These are phyloP conservation scores for Ericerus pela DNA, from an alignment of 1,140 invertebrate species.

Conservation along the genomic window DNA sequence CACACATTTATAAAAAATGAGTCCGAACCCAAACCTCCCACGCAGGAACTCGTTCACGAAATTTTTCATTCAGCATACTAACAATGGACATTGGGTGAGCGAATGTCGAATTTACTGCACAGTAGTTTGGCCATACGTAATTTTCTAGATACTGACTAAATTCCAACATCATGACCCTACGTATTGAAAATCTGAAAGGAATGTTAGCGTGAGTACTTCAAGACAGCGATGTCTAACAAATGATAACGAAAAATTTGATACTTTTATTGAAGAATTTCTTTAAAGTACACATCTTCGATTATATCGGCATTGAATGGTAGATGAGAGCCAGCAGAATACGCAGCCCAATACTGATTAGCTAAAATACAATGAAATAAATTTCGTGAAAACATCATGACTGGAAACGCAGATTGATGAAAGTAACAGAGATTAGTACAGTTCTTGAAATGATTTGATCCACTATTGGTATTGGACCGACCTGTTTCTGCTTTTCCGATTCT, in stretches of 20 bases:
- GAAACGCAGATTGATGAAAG: too few relatives aligned
- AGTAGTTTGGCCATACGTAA: slow-evolving; percentile 94
- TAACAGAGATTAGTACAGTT: too few relatives aligned
- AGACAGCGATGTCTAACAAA: not conserved
- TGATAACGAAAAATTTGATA: slow-evolving; percentile 26
- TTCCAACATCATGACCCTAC: slow-evolving; percentile 87
- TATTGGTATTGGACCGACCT: too few relatives aligned
- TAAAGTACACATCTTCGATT: slow-evolving; percentile 63
- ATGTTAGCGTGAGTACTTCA: not conserved
- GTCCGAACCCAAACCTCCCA: slow-evolving; percentile 56
- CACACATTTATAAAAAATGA: too few relatives aligned
- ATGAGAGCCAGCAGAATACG: slow-evolving; percentile 51
- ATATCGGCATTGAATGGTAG: slow-evolving; percentile 53
- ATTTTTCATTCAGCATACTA: slow-evolving; percentile 97
- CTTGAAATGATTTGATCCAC: too few relatives aligned
- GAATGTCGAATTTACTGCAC: slow-evolving; percentile 45
- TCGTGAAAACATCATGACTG: too few relatives aligned
- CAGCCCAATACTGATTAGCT: slow-evolving; percentile 77
- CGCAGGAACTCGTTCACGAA: slow-evolving; percentile 87
- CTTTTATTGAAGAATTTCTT: slow-evolving; percentile 60
- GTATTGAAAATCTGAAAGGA: slow-evolving; percentile 55
- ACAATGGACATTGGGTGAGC: slow-evolving; percentile 89
- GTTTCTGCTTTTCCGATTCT: too few relatives aligned
- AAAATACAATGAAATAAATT: too few relatives aligned
- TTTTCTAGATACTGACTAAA: slow-evolving; percentile 96